Conservation (phyloP, 2,888 invertebrate genomes). For the Tribolium freemani region DNA sequence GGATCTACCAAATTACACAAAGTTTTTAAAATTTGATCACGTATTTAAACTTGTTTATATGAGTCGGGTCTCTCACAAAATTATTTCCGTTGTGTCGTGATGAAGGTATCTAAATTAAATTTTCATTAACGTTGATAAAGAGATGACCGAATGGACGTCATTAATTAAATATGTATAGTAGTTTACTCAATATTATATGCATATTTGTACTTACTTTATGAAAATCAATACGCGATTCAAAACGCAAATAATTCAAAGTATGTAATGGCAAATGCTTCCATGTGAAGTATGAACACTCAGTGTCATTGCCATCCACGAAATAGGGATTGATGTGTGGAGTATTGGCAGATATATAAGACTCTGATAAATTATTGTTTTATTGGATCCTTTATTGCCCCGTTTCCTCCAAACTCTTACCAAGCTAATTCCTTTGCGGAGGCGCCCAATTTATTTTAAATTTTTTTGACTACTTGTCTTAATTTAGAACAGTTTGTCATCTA, state of each 20-base stretch:
- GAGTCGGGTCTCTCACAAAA: neutral
- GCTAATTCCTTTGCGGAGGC: too few relatives aligned
- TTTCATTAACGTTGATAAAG: slow-evolving; percentile 1
- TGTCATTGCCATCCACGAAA: neutral
- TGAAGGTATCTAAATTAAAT: neutral
- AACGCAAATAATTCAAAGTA: neutral
- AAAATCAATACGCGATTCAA: neutral
- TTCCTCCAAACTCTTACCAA: neutral
- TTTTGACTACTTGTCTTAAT: too few relatives aligned
- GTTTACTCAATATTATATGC: too few relatives aligned
- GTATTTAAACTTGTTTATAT: neutral
- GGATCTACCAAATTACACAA: neutral
- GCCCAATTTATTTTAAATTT: too few relatives aligned
- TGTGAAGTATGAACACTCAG: neutral
- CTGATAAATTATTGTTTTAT: neutral
- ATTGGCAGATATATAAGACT: neutral
- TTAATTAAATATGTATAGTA: too few relatives aligned
- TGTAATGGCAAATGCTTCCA: neutral
- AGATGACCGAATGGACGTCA: neutral
- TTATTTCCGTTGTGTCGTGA: slow-evolving; percentile 2
- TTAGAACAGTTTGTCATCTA: too few relatives aligned
- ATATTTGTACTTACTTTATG: neutral
- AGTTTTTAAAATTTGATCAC: slow-evolving; percentile 21
- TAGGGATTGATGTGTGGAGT: neutral
- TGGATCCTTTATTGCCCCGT: neutral